Conservation (phyloP, 2,888 invertebrate species). For the Drosophila bunnanda region DNA sequence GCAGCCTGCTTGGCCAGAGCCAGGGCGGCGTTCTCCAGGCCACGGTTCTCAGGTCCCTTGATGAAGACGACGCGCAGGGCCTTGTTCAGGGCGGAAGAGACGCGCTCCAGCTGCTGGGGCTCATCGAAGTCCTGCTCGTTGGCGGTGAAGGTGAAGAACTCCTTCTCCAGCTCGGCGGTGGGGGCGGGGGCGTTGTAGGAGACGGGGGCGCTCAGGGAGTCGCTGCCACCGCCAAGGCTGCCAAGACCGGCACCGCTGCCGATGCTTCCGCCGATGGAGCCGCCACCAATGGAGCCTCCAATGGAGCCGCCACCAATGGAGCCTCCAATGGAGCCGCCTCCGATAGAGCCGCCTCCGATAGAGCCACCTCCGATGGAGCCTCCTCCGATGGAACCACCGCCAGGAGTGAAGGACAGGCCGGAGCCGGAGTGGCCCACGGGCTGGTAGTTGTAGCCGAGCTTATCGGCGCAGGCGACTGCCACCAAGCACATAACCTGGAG, state of each 20-base stretch:
- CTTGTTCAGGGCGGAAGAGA: conserved; percentile 68
- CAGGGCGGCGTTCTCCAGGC: conserved; percentile 79
- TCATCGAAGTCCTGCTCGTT: conserved; percentile 77
- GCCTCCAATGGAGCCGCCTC: conserved; percentile 49
- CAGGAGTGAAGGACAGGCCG: conserved; percentile 72
- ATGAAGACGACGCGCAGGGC: conserved; percentile 82
- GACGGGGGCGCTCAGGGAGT: conserved; percentile 54
- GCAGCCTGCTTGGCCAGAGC: conserved; percentile 81
- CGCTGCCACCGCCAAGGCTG: conserved; percentile 50
- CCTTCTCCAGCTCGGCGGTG: conserved; percentile 67
- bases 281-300: conserved; percentile 32
- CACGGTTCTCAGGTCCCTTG: conserved; percentile 82
- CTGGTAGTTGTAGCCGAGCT: conserved; percentile 81
- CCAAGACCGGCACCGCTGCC: conserved; percentile 45
- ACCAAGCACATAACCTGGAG: conserved; percentile 77
- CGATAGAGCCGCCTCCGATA: conserved; percentile 39
- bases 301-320: too few species aligned
- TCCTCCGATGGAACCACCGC: conserved; percentile 41
- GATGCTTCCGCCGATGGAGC: conserved; percentile 39
- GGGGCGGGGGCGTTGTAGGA: conserved; percentile 68
- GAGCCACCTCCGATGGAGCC: conserved; percentile 31
- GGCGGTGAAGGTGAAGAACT: conserved; percentile 77
- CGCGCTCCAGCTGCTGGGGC: conserved; percentile 62
- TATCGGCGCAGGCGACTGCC: conserved; percentile 78
- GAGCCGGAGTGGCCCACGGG: conserved; percentile 69